Conservation (phyloP, 2,797 vertebrate species). For the Rhinichthys osculus region DNA sequence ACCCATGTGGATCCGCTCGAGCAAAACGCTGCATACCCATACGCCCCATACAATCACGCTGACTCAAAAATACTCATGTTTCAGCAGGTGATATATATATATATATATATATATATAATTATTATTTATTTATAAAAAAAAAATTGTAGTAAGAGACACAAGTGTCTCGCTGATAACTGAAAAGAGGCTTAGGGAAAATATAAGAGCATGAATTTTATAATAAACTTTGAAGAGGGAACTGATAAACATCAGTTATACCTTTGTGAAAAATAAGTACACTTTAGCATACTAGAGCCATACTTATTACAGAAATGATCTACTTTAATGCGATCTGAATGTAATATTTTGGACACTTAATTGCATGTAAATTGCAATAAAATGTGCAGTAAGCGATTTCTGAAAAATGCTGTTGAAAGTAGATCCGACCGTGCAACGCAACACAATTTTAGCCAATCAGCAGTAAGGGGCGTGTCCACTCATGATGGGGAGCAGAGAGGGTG, state of each 20-base stretch:
- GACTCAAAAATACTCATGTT: background rate
- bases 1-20: conserved; percentile 63
- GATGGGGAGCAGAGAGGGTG: too few species aligned
- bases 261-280: background rate
- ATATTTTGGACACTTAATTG: background rate
- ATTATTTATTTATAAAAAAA: too few species aligned
- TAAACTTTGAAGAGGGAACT: background rate
- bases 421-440: too few species aligned
- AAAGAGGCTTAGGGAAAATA: background rate
- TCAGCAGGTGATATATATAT: background rate
- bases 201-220: too few species aligned
- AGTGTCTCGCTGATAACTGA: background rate
- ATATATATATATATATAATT: too few species aligned
- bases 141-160: background rate
- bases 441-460: too few species aligned
- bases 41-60: background rate
- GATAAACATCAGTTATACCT: background rate
- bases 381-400: too few species aligned
- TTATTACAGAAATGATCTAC: background rate
- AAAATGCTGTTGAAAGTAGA: too few species aligned
- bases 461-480: too few species aligned
- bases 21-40: background rate
- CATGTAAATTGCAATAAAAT: too few species aligned
- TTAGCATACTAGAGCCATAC: background rate
- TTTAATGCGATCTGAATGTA: background rate